Percentiles rank a stretch among this genome's conserved stretches.
These are phyloP conservation scores for Melanotaenia nigrans DNA, from an alignment of 2,797 vertebrate genomes.

Conservation along the genomic window DNA sequence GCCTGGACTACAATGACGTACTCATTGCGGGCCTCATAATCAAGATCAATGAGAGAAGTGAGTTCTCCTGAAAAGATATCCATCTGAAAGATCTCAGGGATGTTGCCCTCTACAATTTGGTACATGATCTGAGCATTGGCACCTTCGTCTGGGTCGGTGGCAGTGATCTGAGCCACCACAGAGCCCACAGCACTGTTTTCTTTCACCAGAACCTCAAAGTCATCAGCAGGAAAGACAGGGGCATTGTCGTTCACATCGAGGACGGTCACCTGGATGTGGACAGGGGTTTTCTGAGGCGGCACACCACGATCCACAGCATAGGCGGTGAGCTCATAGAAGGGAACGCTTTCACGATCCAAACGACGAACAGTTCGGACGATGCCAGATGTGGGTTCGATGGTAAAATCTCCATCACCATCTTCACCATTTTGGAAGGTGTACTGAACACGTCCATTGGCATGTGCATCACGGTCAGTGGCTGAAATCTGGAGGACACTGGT, in stretches of 20 bases:
- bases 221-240: conserved; percentile 94
- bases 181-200: conserved; percentile 98
- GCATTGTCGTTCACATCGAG: conserved; percentile 98
- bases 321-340: conserved; percentile 94
- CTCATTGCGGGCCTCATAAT: conserved; percentile 92
- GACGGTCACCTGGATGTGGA: conserved; percentile 93
- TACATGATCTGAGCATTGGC: conserved; percentile 98
- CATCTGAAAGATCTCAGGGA: conserved; percentile 99
- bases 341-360: conserved; percentile 92
- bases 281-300: conserved; percentile 92
- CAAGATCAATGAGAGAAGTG: conserved; percentile 96
- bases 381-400: conserved; percentile 96
- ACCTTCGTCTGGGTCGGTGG: conserved; percentile 94
- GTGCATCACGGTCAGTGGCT: conserved; percentile 94
- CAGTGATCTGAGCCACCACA: conserved; percentile 94
- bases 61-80: conserved; percentile 99
- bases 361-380: conserved; percentile 93
- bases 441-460: conserved; percentile 94
- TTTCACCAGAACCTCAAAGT: conserved; percentile 95
- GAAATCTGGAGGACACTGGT: conserved; percentile 98
- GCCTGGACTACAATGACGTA: conserved; percentile 98
- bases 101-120: conserved; percentile 98
- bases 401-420: conserved; percentile 97
- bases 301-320: conserved; percentile 95
- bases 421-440: conserved; percentile 99